These are phyloP conservation scores for Cercopithecus diana DNA, from an alignment of 2,797 vertebrate genomes.

Conservation along the genomic window DNA sequence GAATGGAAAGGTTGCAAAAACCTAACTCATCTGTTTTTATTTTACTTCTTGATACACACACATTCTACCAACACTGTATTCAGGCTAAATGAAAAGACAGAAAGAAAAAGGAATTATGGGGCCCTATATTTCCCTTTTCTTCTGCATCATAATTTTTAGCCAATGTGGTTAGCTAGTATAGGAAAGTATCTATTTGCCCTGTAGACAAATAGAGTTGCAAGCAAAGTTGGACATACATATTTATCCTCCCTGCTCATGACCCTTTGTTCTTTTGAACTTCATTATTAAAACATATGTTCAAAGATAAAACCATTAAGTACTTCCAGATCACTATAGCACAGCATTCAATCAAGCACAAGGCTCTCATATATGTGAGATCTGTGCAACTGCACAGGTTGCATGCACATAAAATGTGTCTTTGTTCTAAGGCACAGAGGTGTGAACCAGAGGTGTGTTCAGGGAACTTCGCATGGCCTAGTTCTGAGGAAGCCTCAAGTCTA, in stretches of 20 bases:
- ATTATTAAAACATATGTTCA: background rate
- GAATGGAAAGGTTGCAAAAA: background rate
- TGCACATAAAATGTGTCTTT: background rate
- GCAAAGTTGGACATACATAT: background rate
- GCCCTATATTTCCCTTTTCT: background rate
- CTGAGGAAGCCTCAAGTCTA: background rate
- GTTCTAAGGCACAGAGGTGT: background rate
- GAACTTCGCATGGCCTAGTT: background rate
- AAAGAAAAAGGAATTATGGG: background rate
- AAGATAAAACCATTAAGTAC: background rate
- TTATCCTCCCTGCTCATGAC: background rate
- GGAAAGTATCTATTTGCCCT: background rate
- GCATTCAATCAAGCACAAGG: background rate
- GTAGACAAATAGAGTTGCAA: background rate
- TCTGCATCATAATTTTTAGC: background rate
- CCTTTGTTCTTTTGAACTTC: background rate
- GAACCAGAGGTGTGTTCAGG: background rate
- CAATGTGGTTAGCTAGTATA: background rate
- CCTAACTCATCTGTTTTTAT: background rate
- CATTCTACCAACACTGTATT: background rate
- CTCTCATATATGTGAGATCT: background rate
- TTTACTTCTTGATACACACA: background rate
- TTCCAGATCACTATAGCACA: background rate
- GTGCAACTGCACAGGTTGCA: fast-evolving
- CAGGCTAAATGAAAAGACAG: background rate